Base-by-base conservation (phyloP, 2,113 vertebrate species). In the Vanacampus margaritifer region DNA sequence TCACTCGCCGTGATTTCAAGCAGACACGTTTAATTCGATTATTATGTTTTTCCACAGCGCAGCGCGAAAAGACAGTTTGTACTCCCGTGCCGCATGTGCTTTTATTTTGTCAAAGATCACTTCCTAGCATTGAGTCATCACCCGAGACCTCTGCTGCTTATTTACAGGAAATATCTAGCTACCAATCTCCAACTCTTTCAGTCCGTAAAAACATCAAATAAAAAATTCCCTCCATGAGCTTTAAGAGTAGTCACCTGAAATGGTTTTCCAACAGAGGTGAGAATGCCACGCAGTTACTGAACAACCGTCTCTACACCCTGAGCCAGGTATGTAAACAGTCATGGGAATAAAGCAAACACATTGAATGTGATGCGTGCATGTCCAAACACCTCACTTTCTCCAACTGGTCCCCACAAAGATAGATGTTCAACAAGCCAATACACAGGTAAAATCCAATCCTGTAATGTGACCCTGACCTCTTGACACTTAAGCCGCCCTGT, bases 1-100 rank as follows among this genome's bases (percentile, higher is more conserved):
- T 84, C 81, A 83, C 79, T 86, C 77, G 79, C 76, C 73, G 81
- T 83, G 81, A 87, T 84, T 85, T 87, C 78, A 79, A 82, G 85
- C 83, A 84, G 79, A 86, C 84, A 60, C 37, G 19, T 85, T 73
- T 79, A 68, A 86, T 84, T 72, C 71, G 80, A 86, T 85, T 79
- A 81, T 63, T 36, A n/a, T 71, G 64, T 68, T 69, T 82, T 78
- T 68, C 73, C 63, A 61, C 62, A 70, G 68, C n/a, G 35, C n/a
- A 28, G 59, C 66, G 75, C 62, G 65, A 45, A 65, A 65, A 74
- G 67, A 68, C 63, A 68, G 67, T 74, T 70, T 39, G 54, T 69
- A 66, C 64, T 61, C 67, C 26, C 37, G n/a, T 23, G 53, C 51
- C 51, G 24, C 19, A 1, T 10, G 23, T 21, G 23, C 39, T 76